Evolutionary conservation across 2,113 vertebrate genomes (phyloP).

Genomic region (Hippocampus barbouri): DNA sequence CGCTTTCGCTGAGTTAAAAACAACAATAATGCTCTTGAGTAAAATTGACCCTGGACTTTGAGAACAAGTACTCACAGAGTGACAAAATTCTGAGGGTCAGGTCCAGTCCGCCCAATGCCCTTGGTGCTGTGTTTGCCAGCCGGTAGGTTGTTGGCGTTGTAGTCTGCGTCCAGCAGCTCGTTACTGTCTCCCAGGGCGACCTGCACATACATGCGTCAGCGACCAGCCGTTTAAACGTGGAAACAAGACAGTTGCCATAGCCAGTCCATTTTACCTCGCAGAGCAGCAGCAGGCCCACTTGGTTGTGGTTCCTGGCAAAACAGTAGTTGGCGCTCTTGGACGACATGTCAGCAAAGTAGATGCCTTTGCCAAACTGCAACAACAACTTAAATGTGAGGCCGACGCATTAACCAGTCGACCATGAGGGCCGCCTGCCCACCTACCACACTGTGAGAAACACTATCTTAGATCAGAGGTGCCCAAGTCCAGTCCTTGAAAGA

Average conservation of each 20-base stretch:
- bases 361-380: conserved; percentile 86
- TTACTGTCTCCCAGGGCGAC: conserved; percentile 83
- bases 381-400: too few relatives aligned
- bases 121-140: conserved; percentile 83
- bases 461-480: too few relatives aligned
- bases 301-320: conserved; percentile 74
- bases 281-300: conserved; percentile 78
- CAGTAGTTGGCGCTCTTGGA: conserved; percentile 94
- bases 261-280: conserved; percentile 68
- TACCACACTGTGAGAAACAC: too few relatives aligned
- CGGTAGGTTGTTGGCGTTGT: conserved; percentile 73
- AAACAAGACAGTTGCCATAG: neutral
- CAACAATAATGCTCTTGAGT: neutral
- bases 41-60: neutral
- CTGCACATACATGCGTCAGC: conserved; percentile 56
- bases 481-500: too few relatives aligned
- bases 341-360: conserved; percentile 93
- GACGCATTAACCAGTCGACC: too few relatives aligned
- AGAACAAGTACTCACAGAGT: conserved; percentile 72
- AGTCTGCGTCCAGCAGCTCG: conserved; percentile 78
- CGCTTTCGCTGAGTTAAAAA: neutral
- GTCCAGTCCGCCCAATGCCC: conserved; percentile 82
- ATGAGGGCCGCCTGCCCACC: too few relatives aligned
- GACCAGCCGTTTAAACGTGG: neutral
- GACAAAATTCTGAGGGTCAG: conserved; percentile 64